Base-by-base conservation (phyloP, 2,888 invertebrate species). In the Serrognathus titanus region DNA sequence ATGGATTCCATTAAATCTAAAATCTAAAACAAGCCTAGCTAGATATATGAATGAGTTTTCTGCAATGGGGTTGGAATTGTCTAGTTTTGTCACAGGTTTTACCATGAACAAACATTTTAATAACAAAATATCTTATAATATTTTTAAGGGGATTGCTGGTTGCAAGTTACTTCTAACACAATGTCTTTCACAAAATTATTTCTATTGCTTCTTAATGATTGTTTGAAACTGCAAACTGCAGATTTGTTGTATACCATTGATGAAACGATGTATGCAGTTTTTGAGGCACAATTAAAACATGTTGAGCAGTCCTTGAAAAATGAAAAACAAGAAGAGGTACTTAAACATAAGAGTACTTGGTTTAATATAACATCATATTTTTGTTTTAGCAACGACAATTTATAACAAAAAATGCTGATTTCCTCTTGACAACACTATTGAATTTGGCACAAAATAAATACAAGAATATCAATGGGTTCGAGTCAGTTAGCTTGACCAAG, bases 1-100 rank as follows among this genome's bases (percentile, higher is more conserved):
- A 63, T 95, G 95, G 93, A 85, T 87, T 37, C 92, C 92, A 0
- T 84, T 85, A 51, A 91, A 93, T 76, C 84, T 92, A 73, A 85
- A 88, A 66, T 88, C 88, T 6, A 87, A 87, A 76, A 82, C 83
- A 13, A 86, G 84, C 53, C 80, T 90, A 16, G 81, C 82, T 58
- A 86, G 87, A 73, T 88, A 87, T 72, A 75, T 89, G 62, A 81
- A 82, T 59, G 90, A 90, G 73, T 85, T 89, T 83, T 80, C 82
- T 62, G 84, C 83, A 62, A 80, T 87, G 72, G 90, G 89, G 62
- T 80, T 91, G 67, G 81, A 83, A 62, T 79, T 90, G 69, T 84
- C 85, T 65, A 80, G 81, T 68, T 88, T 83, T 73, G 80, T 87
- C 51, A 86, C 79, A 62, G 82, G 82, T 81, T 67, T 31, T 31